A percentile compares a stretch with the other conserved stretches of the same genome.
These are phyloP conservation scores for Plestiodon gilberti DNA, from an alignment of 2,113 vertebrate genomes.

Conservation along the genomic window DNA sequence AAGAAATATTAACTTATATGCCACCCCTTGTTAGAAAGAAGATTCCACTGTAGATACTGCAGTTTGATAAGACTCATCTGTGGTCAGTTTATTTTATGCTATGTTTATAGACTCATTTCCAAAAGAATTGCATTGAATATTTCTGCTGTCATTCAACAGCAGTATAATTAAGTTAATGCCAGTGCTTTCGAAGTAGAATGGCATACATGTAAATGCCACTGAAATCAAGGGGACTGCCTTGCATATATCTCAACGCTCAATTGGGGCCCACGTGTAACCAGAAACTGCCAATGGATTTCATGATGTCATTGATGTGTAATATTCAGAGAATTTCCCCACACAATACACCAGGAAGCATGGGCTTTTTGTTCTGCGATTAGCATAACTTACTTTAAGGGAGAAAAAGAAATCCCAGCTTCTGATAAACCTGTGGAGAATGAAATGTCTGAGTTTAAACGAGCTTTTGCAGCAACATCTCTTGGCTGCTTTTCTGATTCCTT, in stretches of 20 bases:
- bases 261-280: neutral
- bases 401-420: neutral
- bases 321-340: slow-evolving; percentile 29
- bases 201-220: neutral
- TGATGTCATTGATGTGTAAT: slow-evolving; percentile 9
- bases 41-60: neutral
- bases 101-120: neutral
- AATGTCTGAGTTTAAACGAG: neutral
- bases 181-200: neutral
- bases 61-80: neutral
- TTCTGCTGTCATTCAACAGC: neutral
- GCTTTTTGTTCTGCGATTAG: slow-evolving; percentile 23
- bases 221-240: neutral
- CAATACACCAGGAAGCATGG: neutral
- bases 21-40: neutral
- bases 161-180: neutral
- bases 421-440: slow-evolving; percentile 25
- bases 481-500: slow-evolving; percentile 48
- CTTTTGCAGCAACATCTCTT: slow-evolving; percentile 21
- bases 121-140: neutral
- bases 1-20: neutral
- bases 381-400: neutral
- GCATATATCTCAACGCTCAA: neutral
- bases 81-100: neutral
- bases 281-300: neutral